Evolutionary conservation across 2,113 vertebrate species (phyloP), one percentile per base, ranked within the genome.

Genomic region (Romanogobio albipinnatus): DNA sequence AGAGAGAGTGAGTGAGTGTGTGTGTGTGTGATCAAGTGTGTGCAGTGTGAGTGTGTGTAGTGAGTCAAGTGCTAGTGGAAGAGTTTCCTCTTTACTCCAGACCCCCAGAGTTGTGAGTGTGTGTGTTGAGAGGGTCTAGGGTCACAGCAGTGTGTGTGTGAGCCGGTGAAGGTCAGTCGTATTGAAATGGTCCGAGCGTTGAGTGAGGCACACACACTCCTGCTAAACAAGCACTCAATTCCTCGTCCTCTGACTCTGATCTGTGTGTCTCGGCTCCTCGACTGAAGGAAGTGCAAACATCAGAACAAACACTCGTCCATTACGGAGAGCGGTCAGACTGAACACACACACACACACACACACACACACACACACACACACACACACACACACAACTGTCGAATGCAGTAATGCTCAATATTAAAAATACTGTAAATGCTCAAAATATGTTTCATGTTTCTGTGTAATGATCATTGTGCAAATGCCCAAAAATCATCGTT

Each of bases 151-250:
- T 24, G 64, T 84, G 64, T 84, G 47, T 75, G 79, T 45, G 83
- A 81, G 83, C 81, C 83, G 14, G 24, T 76, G 49, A 83, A 89
- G 75, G 83, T 87, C 84, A 81, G 75, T 89, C 68, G 79, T 87
- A 80, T 68, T 70, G 76, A 74, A 51, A 47, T 85, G 80, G 85
- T 83, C 10, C 19, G 19, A 39, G 64, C n/a, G 29, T 73, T 73
- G 33, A 33, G 33, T 36, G 33, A 36, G 33, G 4, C 36, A 36
- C 36, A 36, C 36, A 36, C 36, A 4, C 3, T 5, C 81, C 70
- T 71, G 76, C 64, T 71, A 76, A 81, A 84, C 81, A 86, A 88
- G 66, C 82, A 81, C 29, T 77, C 62, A 51, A 84, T 36, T 68
- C 29, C 7, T 68, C 33, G 17, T 13, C 26, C 26, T 33, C 3